These are phyloP conservation scores for Microtus agrestis DNA, from an alignment of 2,797 vertebrate species.

Conservation along the genomic window DNA sequence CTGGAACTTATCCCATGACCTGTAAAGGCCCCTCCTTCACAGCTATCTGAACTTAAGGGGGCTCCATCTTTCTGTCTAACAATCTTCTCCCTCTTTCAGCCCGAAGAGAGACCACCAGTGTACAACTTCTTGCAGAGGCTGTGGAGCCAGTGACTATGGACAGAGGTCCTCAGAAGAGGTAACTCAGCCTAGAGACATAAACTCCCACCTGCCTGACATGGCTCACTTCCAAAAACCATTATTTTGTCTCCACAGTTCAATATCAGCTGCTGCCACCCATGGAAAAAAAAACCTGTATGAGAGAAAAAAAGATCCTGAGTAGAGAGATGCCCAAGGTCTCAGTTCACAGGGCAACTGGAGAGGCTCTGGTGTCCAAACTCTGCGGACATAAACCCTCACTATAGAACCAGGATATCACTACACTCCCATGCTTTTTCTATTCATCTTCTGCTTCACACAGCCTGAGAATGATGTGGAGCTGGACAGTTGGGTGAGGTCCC, in stretches of 20 bases:
- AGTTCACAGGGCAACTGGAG: neutral
- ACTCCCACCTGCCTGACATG: neutral
- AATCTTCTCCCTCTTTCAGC: neutral
- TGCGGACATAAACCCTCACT: neutral
- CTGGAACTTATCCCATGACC: neutral
- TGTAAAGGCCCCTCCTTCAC: neutral
- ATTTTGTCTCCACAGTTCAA: neutral
- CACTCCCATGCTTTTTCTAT: neutral
- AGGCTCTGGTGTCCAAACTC: neutral
- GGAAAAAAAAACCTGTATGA: slow-evolving; percentile 49
- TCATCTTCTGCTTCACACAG: neutral
- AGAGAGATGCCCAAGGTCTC: neutral
- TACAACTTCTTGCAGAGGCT: accelerated
- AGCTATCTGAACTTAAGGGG: neutral
- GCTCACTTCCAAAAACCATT: neutral
- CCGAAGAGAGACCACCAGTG: neutral
- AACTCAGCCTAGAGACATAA: accelerated
- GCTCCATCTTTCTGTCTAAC: neutral
- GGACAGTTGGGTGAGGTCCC: no score
- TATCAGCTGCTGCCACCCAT: accelerated
- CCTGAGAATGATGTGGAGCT: neutral
- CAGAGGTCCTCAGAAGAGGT: neutral
- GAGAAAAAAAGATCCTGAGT: accelerated
- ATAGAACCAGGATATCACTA: neutral
- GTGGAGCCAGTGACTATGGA: neutral